Percentiles rank a stretch among this genome's conserved stretches.
Conservation (phyloP, 2,888 invertebrate species). For the Drosophila meridionalis region DNA sequence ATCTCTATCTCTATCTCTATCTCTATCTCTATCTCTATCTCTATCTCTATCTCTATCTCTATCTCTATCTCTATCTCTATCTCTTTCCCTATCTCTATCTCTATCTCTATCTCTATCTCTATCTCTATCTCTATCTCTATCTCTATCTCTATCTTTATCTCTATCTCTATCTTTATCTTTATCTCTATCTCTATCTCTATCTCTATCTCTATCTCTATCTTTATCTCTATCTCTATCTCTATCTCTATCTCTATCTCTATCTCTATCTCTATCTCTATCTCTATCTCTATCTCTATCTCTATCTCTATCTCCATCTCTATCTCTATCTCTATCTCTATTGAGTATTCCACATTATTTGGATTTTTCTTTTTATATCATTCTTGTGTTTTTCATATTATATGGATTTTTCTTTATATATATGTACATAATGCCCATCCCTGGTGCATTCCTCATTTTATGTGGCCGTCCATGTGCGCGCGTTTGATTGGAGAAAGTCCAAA, state of each 20-base stretch:
- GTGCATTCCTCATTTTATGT: constrained; percentile 29
- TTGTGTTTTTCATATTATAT: background rate
- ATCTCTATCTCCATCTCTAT: no score
- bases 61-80: background rate
- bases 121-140: constrained; percentile 2
- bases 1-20: background rate
- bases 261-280: no score
- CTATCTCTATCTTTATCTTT: background rate
- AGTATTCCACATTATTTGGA: background rate
- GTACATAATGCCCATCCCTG: constrained; percentile 28
- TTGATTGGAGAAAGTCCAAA: constrained; percentile 67
- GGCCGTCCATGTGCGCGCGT: constrained; percentile 24
- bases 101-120: background rate
- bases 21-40: background rate
- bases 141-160: constrained; percentile 1
- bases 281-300: no score
- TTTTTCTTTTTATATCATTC: background rate
- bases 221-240: no score
- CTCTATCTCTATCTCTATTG: background rate
- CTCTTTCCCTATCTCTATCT: background rate
- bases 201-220: no score
- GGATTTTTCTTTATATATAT: background rate
- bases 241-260: no score
- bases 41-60: background rate
- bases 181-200: background rate